Conservation (phyloP, 2,113 vertebrate species). For the Orthonyx spaldingii region DNA sequence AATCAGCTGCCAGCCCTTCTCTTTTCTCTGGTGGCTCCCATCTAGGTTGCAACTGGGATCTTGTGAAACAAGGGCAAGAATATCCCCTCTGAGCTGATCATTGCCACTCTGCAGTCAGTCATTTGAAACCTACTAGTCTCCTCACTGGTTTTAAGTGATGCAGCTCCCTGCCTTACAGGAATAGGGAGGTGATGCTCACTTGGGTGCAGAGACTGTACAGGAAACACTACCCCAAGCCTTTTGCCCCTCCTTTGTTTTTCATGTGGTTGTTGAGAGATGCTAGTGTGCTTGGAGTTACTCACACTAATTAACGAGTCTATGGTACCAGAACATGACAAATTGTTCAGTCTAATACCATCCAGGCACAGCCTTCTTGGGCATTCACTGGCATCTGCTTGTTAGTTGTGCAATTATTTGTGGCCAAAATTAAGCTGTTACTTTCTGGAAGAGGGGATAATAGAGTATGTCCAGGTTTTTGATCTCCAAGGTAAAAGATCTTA, state of each 20-base stretch:
- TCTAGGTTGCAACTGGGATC: neutral
- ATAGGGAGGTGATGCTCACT: neutral
- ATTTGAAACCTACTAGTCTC: neutral
- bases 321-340: neutral
- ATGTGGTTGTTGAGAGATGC: neutral
- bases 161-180: neutral
- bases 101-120: neutral
- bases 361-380: neutral
- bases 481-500: neutral
- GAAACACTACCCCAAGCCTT: neutral
- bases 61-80: neutral
- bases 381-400: neutral
- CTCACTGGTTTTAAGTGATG: neutral
- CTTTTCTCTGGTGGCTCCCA: neutral
- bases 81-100: neutral
- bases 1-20: neutral
- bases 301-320: neutral
- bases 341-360: neutral
- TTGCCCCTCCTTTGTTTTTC: neutral
- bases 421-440: neutral
- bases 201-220: neutral
- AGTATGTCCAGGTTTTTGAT: neutral
- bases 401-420: neutral
- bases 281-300: neutral
- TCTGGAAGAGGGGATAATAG: neutral